Evolutionary conservation across 1,140 invertebrate species (phyloP).

Genomic region (Vollenhovia emeryi): DNA sequence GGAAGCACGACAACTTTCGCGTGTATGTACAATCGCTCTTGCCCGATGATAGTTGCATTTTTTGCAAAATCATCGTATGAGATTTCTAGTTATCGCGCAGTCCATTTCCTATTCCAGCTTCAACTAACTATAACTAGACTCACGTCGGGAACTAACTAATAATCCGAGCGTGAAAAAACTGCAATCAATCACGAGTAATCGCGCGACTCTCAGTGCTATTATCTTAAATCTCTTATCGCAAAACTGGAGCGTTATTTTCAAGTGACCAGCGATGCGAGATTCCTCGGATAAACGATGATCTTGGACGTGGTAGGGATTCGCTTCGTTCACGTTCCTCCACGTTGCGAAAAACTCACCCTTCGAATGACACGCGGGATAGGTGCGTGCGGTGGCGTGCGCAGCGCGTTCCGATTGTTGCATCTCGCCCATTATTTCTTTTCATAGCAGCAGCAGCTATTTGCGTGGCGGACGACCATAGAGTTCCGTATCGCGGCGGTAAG

Average conservation of each 20-base stretch:
- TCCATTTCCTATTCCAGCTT: background rate
- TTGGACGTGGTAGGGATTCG: background rate
- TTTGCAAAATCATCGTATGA: background rate
- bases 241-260: conserved; percentile 17
- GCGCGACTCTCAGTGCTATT: background rate
- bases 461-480: conserved; percentile 62
- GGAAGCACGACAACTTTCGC: background rate
- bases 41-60: background rate
- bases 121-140: background rate
- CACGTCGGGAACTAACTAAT: background rate
- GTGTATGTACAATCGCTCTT: background rate
- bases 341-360: background rate
- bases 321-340: background rate
- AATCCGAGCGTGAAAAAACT: background rate
- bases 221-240: conserved; percentile 10
- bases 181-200: conserved; percentile 10
- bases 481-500: conserved; percentile 58
- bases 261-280: background rate
- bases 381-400: background rate
- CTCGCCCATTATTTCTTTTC: conserved; percentile 26
- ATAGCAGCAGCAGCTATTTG: conserved; percentile 44
- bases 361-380: background rate
- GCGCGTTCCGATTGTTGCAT: background rate
- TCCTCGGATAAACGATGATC: background rate
- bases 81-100: background rate